A percentile compares a stretch with the other conserved stretches of the same genome.
Evolutionary conservation across 2,113 vertebrate genomes (phyloP).

Genomic region (Otus sunia): DNA sequence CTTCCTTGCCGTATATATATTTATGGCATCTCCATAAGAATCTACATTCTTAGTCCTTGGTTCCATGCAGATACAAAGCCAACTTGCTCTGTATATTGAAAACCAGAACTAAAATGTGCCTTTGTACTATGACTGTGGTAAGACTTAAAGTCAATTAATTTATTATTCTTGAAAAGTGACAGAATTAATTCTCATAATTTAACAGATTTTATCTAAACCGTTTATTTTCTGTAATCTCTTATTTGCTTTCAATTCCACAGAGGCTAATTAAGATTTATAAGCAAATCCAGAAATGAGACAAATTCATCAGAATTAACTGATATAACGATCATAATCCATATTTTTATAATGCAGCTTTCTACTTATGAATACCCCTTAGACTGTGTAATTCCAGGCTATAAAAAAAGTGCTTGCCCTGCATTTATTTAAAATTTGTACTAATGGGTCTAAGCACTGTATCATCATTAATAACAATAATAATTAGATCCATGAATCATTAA

Average conservation of each 20-base stretch:
- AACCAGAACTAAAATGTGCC: not conserved
- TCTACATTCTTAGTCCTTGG: not conserved
- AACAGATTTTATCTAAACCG: not conserved
- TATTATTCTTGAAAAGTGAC: not conserved
- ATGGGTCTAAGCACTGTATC: not conserved
- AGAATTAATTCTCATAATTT: not conserved
- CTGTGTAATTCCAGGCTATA: not conserved
- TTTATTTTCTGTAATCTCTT: not conserved
- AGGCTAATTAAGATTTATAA: constrained; percentile 8
- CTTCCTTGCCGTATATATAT: not conserved
- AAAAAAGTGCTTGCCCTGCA: not conserved
- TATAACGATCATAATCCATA: not conserved
- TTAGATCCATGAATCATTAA: not conserved
- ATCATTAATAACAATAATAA: constrained; percentile 7
- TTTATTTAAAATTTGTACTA: constrained; percentile 3
- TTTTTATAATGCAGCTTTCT: not conserved
- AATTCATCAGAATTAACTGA: not conserved
- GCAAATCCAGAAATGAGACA: not conserved
- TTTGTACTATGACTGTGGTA: not conserved
- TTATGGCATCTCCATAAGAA: not conserved
- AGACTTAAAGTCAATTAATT: not conserved
- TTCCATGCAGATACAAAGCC: not conserved
- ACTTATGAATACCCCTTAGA: not conserved
- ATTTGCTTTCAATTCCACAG: not conserved
- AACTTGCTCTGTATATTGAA: not conserved